Base-by-base conservation (phyloP, 2,888 invertebrate species). In the Andrena flavipes region DNA sequence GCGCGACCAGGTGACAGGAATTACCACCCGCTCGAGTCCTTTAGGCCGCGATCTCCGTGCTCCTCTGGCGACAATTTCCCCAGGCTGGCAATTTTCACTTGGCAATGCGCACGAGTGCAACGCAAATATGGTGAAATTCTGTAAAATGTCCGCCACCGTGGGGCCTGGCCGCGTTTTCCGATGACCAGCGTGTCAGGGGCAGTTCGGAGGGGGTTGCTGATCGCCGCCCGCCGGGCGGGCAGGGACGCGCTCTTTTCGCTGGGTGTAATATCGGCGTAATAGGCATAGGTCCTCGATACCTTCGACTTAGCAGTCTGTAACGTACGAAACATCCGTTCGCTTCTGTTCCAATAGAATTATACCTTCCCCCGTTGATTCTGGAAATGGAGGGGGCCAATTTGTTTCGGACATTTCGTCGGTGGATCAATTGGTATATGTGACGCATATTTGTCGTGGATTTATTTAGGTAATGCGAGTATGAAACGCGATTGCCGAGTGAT, bases 81-180 rank as follows among this genome's bases (percentile, higher is more conserved):
- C 42, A 42, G 20, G 29, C 42, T 23, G 73, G 35, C 63, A 56
- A 79, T 79, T 81, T 81, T 72, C 79, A 73, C 73, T 73, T 65
- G 73, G 69, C 73, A 79, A 69, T 60, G 68, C 30, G 80, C 59
- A 80, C 80, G 48, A 80, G 78, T 78, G 79, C 60, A 77, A 54
- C 51, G 77, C 77, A 80, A 80, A 80, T 77, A 80, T 77, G 65
- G 35, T 67, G 79, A 56, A 71, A 69, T 80, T 77, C 79, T 76
- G 70, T 67, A 71, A 80, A 80, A 80, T 65, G 77, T 76, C 77
- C 16, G 70, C 60, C 64, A 59, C 65, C 64, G 48, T 70, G 30
- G 56, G 49, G 42, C 42, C 42, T 42, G 56, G 23, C 23, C 64
- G 63, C 76, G 76, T 51, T 76, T 69, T 33, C 33, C 79, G 76